These are phyloP conservation scores for Tychaedon coryphoeus DNA, from an alignment of 2,113 vertebrate genomes.

Conservation along the genomic window DNA sequence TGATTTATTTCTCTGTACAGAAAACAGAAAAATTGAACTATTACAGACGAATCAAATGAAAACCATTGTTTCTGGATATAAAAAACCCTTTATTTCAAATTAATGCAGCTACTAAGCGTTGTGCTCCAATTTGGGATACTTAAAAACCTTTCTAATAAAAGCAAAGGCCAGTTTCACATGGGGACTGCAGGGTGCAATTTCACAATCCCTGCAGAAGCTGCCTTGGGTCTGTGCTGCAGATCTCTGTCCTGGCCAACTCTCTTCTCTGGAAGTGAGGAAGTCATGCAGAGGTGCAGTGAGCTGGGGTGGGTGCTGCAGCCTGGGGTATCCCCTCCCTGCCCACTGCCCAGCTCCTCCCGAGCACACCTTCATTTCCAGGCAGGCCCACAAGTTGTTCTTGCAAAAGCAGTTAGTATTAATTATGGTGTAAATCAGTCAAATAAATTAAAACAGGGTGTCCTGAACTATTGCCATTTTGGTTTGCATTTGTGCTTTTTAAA, in stretches of 20 bases:
- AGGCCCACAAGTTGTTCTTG: background rate
- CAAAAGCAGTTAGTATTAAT: background rate
- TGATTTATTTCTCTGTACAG: background rate
- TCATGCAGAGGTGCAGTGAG: background rate
- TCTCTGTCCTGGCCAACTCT: background rate
- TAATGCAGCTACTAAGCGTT: background rate
- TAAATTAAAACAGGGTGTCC: background rate
- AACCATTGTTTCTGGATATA: background rate
- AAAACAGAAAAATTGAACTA: background rate
- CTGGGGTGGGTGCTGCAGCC: background rate
- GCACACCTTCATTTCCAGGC: background rate
- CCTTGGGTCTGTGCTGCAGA: background rate
- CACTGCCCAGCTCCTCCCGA: accelerated
- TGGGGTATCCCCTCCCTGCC: background rate
- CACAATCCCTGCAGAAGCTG: background rate
- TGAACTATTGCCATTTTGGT: background rate
- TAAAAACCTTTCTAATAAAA: background rate
- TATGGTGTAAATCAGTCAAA: background rate
- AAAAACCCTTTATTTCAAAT: background rate
- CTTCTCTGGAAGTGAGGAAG: background rate
- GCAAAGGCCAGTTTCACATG: background rate
- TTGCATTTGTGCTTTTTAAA: background rate
- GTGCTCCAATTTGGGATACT: background rate
- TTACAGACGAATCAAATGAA: background rate
- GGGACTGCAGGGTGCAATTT: background rate